Base-by-base conservation (phyloP, 53 echinoderm and acorn worm species). In the Zoroaster sp. region DNA sequence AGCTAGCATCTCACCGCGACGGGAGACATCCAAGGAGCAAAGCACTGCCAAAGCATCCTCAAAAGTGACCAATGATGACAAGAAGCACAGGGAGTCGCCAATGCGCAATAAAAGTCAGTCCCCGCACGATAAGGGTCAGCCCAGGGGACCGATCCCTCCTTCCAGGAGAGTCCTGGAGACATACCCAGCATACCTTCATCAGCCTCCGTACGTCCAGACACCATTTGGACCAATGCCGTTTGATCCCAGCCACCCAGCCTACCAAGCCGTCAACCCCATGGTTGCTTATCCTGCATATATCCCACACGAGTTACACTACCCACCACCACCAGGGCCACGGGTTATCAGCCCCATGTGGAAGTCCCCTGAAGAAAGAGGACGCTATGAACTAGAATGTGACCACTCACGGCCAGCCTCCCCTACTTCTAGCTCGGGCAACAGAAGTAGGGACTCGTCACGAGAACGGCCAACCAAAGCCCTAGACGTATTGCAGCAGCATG, bases 241-340 rank as follows among this genome's bases (percentile, higher is more conserved):
- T 66, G 97, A 95, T 52, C 95, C 97, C 2, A 86, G 80, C 69
- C 96, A 96, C 49, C 94, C 96, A 36, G 91, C 96, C 74, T 96
- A 91, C 83, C 93, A 91, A 54, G 88, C 93, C 21, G 89, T 91
- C 31, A 89, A 83, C 52, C 83, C 89, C 31, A 73, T 95, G 79
- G 81, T 99, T 51, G 93, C 94, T 2, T 95, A 94, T 38, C 99
- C 94, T 51, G 80, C 95, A 73, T 91, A 91, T 75, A 79, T 99
- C 11, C 94, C 94, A 1, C 91, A 91, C 30, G 96, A 99, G 33
- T 73, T 94, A 13, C 91, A 83, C 69, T 96, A 96, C 78, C 90
- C 96, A 17, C 76, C 93, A 17, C 72, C 93, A 15, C 69, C 88
- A 30, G 87, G 88, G 1, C 43, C 87, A 32, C 71, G 87, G 3